phyloP scores from a whole-genome alignment of 2,113 vertebrate species.

The Monopterus albus region DNA sequence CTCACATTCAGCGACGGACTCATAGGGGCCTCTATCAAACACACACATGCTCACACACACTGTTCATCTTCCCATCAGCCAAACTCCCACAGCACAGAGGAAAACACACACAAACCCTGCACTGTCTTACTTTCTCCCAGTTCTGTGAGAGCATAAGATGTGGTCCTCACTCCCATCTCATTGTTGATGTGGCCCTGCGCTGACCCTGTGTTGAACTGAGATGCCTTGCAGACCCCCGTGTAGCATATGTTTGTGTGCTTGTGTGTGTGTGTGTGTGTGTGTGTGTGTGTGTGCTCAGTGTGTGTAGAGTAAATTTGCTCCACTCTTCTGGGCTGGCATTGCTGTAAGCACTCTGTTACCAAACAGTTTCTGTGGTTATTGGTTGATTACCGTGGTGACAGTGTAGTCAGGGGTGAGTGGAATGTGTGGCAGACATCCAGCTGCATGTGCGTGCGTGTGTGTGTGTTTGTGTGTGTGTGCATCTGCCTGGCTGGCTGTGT shows the following conservation, averaged over 20 bases:
- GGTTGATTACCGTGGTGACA: constrained; percentile 78
- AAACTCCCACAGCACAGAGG: constrained; percentile 67
- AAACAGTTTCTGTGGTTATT: constrained; percentile 80
- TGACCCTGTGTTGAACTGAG: constrained; percentile 72
- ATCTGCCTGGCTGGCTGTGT: constrained; percentile 44
- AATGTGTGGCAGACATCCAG: constrained; percentile 78
- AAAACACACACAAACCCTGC: constrained; percentile 61
- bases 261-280: constrained; percentile 18
- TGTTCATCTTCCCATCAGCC: constrained; percentile 59
- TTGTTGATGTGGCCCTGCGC: constrained; percentile 23
- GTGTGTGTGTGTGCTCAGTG: constrained; percentile 44
- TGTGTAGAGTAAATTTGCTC: constrained; percentile 76
- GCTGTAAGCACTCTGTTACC: constrained; percentile 68
- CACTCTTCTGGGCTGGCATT: constrained; percentile 59
- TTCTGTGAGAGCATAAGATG: constrained; percentile 55
- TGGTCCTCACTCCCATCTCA: constrained; percentile 35
- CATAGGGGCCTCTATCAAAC: constrained; percentile 65
- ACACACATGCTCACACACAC: constrained; percentile 49
- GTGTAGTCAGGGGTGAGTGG: constrained; percentile 74
- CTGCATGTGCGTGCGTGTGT: constrained; percentile 49
- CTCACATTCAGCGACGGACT: constrained; percentile 72
- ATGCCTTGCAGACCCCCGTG: constrained; percentile 47
- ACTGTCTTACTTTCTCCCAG: constrained; percentile 36
- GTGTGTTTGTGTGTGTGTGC: no score
- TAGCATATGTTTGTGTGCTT: constrained; percentile 36